Evolutionary conservation across 2,888 invertebrate genomes (phyloP).

Genomic region (Catocala nupta): DNA sequence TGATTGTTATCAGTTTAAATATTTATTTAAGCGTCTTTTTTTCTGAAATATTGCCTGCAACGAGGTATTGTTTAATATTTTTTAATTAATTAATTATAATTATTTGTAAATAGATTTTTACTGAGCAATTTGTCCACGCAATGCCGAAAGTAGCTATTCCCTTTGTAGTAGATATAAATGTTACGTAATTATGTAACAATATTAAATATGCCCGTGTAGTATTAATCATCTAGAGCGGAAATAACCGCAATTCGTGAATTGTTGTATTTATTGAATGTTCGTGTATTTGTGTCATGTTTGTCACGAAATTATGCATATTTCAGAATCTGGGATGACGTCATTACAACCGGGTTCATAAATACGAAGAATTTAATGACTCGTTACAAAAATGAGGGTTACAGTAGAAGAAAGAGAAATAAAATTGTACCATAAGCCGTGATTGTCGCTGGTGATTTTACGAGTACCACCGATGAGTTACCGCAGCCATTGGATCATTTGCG

Average conservation of each 20-base stretch:
- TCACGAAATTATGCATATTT: constrained; percentile 16
- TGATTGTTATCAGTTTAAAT: no score
- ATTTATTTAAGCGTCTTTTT: no score
- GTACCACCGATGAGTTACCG: constrained; percentile 63
- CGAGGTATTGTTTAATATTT: no score
- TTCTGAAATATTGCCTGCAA: no score
- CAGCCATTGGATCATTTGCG: constrained; percentile 58
- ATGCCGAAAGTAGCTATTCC: no score
- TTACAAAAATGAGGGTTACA: constrained; percentile 27
- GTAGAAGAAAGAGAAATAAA: constrained; percentile 42
- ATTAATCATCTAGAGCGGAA: constrained; percentile 16
- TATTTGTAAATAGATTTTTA: no score
- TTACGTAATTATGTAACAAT: not conserved
- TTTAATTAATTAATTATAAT: no score
- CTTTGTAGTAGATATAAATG: no score
- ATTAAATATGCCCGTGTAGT: constrained; percentile 2
- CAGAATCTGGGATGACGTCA: constrained; percentile 22
- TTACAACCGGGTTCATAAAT: constrained; percentile 15
- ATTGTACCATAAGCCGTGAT: constrained; percentile 38
- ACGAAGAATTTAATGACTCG: constrained; percentile 29
- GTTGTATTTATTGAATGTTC: constrained; percentile 3
- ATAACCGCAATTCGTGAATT: constrained; percentile 11
- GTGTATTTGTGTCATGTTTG: not conserved
- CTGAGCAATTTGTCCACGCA: no score
- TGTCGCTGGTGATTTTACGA: constrained; percentile 62